Percentiles rank a stretch among this genome's conserved stretches.
Conservation (phyloP, 2,888 invertebrate species). For the Lasioglossum calceatum region DNA sequence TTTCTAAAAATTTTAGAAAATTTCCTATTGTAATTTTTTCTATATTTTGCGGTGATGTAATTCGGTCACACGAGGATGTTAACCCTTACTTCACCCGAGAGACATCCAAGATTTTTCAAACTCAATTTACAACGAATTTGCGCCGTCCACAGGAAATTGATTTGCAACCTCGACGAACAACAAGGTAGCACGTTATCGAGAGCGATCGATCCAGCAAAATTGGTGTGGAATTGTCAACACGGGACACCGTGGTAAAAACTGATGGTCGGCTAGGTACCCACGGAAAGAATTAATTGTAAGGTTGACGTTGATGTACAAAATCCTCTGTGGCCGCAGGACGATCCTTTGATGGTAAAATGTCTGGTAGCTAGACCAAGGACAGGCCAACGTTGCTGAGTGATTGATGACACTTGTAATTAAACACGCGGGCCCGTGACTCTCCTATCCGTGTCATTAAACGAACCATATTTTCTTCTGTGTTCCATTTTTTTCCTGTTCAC, state of each 20-base stretch:
- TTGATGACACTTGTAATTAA: constrained; percentile 30
- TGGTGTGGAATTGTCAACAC: not conserved
- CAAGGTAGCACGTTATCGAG: not conserved
- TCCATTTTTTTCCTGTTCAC: not conserved
- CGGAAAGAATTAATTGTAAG: constrained; percentile 61
- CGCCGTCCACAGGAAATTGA: not conserved
- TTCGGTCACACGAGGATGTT: no score
- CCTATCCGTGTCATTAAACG: constrained; percentile 17
- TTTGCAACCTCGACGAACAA: not conserved
- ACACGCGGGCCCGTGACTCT: constrained; percentile 7
- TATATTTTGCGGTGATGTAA: no score
- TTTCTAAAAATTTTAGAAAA: no score
- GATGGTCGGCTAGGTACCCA: constrained; percentile 34
- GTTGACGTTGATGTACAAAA: constrained; percentile 26
- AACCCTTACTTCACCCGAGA: no score
- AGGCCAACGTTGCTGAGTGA: constrained; percentile 25
- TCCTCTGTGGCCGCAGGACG: constrained; percentile 18
- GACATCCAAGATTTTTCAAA: not conserved
- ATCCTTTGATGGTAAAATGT: constrained; percentile 29
- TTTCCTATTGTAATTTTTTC: no score
- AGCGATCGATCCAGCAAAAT: not conserved
- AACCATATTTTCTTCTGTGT: not conserved
- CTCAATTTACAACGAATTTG: not conserved
- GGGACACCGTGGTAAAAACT: not conserved
- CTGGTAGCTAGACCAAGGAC: constrained; percentile 9